Percentiles rank a stretch among this genome's conserved stretches.
These are phyloP conservation scores for Parelbella ahira DNA, from an alignment of 2,888 invertebrate genomes.

Conservation along the genomic window DNA sequence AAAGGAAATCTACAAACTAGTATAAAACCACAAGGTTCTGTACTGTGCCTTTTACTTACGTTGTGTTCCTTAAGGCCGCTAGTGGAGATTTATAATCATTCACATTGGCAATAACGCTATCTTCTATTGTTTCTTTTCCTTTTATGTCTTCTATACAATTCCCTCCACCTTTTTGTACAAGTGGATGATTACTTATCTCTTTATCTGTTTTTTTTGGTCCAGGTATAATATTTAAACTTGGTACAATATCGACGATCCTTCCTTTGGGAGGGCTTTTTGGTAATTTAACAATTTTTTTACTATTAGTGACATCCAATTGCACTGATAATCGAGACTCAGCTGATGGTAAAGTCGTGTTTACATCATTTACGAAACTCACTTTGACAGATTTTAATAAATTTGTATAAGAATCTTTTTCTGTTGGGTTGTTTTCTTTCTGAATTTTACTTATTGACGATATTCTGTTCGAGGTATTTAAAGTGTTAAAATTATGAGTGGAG, in stretches of 20 bases:
- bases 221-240: slow-evolving; percentile 11
- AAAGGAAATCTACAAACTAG: too few relatives aligned
- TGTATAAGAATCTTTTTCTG: slow-evolving; percentile 46
- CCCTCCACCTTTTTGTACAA: slow-evolving; percentile 8
- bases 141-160: not conserved
- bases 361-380: slow-evolving; percentile 52
- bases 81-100: slow-evolving; percentile 68
- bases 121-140: slow-evolving; percentile 19
- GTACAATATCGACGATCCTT: slow-evolving; percentile 32
- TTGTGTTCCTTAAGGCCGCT: slow-evolving; percentile 51
- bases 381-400: slow-evolving; percentile 46
- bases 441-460: slow-evolving; percentile 41
- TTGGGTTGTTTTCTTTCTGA: slow-evolving; percentile 67
- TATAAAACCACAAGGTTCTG: slow-evolving; percentile 10
- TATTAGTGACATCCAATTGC: slow-evolving; percentile 50
- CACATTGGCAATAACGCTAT: slow-evolving; percentile 28
- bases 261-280: slow-evolving; percentile 38
- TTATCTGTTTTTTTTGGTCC: not conserved
- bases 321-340: slow-evolving; percentile 46
- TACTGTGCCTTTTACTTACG: too few relatives aligned
- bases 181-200: slow-evolving; percentile 2
- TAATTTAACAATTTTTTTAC: slow-evolving; percentile 54
- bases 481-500: slow-evolving; percentile 35
- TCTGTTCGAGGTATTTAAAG: slow-evolving; percentile 52
- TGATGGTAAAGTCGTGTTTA: slow-evolving; percentile 36